Evolutionary conservation across 2,797 vertebrate species (phyloP), one percentile per base, ranked within the genome.

Genomic region (Enteromius mattozi): DNA sequence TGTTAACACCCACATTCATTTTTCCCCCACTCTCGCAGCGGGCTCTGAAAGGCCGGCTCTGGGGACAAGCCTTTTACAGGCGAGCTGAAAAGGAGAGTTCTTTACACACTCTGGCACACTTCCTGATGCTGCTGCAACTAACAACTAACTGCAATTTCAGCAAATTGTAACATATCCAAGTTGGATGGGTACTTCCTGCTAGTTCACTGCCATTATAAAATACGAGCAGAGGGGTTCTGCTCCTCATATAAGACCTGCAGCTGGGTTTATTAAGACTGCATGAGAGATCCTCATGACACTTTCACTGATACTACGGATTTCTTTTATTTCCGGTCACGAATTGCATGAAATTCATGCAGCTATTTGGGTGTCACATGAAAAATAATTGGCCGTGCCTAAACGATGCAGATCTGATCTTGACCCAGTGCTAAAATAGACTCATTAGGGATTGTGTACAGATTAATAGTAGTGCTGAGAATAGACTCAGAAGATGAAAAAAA

Each of bases 101-200:
- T 70, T 61, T 68, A 78, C 54, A 72, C 42, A 33, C 75, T 84
- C 54, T 84, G 76, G 76, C 88, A 86, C 86, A 89, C 88, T 91
- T 91, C 89, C 89, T 91, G 85, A 87, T 40, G 76, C 83, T 49
- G 54, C 83, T 47, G 76, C 66, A 84, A 84, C 74, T 78, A 61
- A 59, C 65, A 84, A 84, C 75, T 79, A 84, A 71, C 76, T 84
- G 76, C 86, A 91, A 89, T 87, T 89, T 92, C 91, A 92, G 74
- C 81, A 88, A 89, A 91, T 88, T 92, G 90, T 85, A 80, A 72
- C 90, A 69, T 83, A 87, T 91, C 91, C 92, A 93, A 92, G 87
- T 87, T 92, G 91, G 93, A 94, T 92, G 90, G 89, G 87, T 88
- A 88, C 90, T 91, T 89, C 37, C 88, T 59, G 85, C 79, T 83